Conservation (phyloP, 2,888 invertebrate species). For the Macrosiphum euphorbiae region DNA sequence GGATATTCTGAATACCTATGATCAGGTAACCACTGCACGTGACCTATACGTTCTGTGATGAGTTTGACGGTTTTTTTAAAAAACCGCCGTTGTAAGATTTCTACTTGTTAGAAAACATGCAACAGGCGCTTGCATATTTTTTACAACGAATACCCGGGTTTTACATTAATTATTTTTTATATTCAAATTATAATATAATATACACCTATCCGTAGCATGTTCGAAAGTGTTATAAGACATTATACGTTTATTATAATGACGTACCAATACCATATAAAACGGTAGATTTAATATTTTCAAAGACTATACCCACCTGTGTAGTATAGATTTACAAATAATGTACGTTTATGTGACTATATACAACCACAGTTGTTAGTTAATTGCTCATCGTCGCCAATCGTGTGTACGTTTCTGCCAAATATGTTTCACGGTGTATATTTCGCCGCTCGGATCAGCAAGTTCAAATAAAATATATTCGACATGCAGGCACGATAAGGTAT, state of each 20-base stretch:
- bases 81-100: not conserved
- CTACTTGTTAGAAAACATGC: not conserved
- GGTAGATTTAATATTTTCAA: not conserved
- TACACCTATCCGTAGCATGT: not conserved
- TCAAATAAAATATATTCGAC: not conserved
- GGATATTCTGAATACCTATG: not conserved
- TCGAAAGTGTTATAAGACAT: slow-evolving; percentile 3
- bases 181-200: not conserved
- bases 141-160: not conserved
- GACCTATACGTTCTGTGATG: not conserved
- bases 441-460: not conserved
- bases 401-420: not conserved
- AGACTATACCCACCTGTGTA: not conserved
- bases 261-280: not conserved
- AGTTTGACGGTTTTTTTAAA: not conserved
- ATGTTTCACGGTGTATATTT: not conserved
- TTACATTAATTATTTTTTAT: not conserved
- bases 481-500: not conserved
- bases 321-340: not conserved
- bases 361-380: not conserved
- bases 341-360: not conserved
- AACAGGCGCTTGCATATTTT: not conserved
- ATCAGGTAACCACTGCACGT: not conserved
- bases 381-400: not conserved
- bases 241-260: not conserved